Base-by-base conservation (phyloP, 2,888 invertebrate species). In the Marronus borbonicus region DNA sequence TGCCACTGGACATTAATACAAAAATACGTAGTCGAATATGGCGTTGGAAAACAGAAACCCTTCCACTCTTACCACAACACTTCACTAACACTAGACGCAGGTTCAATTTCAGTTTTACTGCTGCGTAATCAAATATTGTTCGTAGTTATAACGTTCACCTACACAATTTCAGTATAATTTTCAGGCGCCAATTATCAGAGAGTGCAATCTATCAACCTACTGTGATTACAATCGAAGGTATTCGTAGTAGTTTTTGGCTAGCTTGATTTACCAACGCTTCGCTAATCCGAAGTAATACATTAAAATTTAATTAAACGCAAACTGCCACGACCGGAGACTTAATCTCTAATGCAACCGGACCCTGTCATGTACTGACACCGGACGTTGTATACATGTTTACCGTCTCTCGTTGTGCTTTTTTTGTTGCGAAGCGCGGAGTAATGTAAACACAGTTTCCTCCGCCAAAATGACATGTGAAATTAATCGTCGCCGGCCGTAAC, bases 241-340 rank as follows among this genome's bases (percentile, higher is more conserved):
- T 55, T 55, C 0, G 17, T 17, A 7, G 17, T 20, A 20, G 55
- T 68, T 68, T 68, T 68, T 68, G 24, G 36, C 20, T 3, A 5
- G 49, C 44, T 50, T 68, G 68, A 68, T 68, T 68, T 68, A 49
- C 68, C 55, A 49, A 14, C n/a, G 14, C 7, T n/a, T 36, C 20
- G 17, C 68, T 68, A 44, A 44, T 44, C 66, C 7, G 50, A 39
- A 20, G 50, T 68, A 68, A 68, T 39, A 68, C 68, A 20, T 68
- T 50, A 24, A 49, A 68, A 68, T 68, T 39, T 50, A 68, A 68
- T 68, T 49, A 50, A 58, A 58, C 20, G 20, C 55, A 58, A 58
- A 58, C 55, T 58, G 20, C 44, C 55, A 58, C 20, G 24, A 17
- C 17, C 10, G 8, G 20, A 20, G 20, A 20, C 55, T 58, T 58